Conservation (phyloP, 2,797 vertebrate species). For the Poeciliopsis gracilis region DNA sequence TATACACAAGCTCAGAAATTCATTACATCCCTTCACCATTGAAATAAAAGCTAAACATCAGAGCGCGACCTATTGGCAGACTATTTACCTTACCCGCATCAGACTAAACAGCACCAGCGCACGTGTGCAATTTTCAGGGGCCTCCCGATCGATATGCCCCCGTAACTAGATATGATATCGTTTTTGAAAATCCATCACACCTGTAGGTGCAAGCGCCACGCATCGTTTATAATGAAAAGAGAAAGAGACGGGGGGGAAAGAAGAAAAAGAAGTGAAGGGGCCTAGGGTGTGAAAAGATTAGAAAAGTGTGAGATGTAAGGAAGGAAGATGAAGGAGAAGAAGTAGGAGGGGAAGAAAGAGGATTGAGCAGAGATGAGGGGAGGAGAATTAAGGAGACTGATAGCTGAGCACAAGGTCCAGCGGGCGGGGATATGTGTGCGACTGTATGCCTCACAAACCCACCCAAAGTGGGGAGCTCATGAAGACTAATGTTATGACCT, state of each 20-base stretch:
- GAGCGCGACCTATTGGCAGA: slow-evolving; percentile 51
- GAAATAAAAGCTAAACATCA: slow-evolving; percentile 42
- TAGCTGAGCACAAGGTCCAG: slow-evolving; percentile 64
- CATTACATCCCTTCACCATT: slow-evolving; percentile 32
- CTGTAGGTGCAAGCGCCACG: slow-evolving; percentile 43
- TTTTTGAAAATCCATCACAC: slow-evolving; percentile 62
- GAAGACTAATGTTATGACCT: slow-evolving; percentile 82
- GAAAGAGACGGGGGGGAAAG: slow-evolving; percentile 3
- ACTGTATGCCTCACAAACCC: slow-evolving; percentile 31
- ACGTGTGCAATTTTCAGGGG: slow-evolving; percentile 53
- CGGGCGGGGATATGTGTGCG: slow-evolving; percentile 45
- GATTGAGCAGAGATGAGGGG: slow-evolving; percentile 56
- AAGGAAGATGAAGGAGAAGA: slow-evolving; percentile 29
- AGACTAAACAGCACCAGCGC: slow-evolving; percentile 33
- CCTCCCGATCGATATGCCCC: slow-evolving; percentile 50
- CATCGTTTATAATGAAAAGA: slow-evolving; percentile 52
- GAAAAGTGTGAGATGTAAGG: slow-evolving; percentile 54
- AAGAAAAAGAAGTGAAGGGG: slow-evolving; percentile 12
- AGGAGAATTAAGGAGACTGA: slow-evolving; percentile 74
- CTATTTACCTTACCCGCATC: slow-evolving; percentile 44
- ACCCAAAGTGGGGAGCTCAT: slow-evolving; percentile 61
- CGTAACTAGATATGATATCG: slow-evolving; percentile 64
- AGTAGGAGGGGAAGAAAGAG: slow-evolving; percentile 28
- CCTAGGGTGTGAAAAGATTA: slow-evolving; percentile 63
- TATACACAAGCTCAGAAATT: slow-evolving; percentile 39